phyloP scores from a whole-genome alignment of 2,113 vertebrate genomes.

The Gavialis gangeticus region DNA sequence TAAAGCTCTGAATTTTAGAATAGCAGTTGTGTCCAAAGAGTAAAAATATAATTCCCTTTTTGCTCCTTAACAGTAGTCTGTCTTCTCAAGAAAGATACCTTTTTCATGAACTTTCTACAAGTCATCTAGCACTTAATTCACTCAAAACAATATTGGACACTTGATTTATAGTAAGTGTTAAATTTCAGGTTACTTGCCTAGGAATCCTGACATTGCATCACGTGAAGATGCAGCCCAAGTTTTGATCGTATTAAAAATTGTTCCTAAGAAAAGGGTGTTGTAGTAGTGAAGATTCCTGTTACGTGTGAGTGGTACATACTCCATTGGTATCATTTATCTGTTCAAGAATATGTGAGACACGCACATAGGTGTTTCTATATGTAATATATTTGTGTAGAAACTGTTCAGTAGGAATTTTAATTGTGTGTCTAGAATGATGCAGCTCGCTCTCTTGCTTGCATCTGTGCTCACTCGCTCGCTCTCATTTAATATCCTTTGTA shows the following conservation, averaged over 20 bases:
- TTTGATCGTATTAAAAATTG: constrained; percentile 7
- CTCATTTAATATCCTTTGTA: constrained; percentile 19
- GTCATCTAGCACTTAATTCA: background rate
- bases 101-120: background rate
- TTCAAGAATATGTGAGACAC: constrained; percentile 32
- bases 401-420: constrained; percentile 49
- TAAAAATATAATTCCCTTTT: background rate
- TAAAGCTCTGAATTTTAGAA: background rate
- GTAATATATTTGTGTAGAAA: constrained; percentile 44
- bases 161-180: background rate
- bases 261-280: constrained; percentile 8
- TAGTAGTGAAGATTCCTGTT: background rate
- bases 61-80: background rate
- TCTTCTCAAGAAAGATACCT: background rate
- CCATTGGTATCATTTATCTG: background rate
- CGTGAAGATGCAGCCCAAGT: background rate
- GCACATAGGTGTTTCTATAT: constrained; percentile 17
- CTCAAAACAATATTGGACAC: background rate
- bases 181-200: background rate
- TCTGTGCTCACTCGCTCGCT: background rate
- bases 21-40: background rate
- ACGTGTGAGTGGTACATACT: background rate
- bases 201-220: background rate
- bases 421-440: constrained; percentile 29
- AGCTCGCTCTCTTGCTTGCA: background rate